A percentile compares a stretch with the other conserved stretches of the same genome.
These are phyloP conservation scores for Lasioglossum albipes DNA, from an alignment of 1,140 invertebrate species.

Conservation along the genomic window DNA sequence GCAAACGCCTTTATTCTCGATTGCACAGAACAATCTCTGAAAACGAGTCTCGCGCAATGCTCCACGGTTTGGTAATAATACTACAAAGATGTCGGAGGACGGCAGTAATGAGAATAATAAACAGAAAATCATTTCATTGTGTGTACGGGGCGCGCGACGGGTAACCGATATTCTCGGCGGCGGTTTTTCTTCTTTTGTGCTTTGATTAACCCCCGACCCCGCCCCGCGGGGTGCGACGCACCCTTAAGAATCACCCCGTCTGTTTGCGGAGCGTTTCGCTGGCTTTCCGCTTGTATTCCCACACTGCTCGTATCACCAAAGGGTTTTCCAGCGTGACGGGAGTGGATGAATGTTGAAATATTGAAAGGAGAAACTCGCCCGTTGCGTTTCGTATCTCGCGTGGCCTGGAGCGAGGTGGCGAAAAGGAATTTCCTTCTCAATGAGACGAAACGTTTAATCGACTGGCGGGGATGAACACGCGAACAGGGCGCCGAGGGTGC, in stretches of 20 bases:
- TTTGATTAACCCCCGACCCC: not conserved
- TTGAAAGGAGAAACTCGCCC: not conserved
- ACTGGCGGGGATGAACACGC: not conserved
- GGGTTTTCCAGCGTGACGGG: not conserved
- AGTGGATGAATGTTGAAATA: conserved; percentile 6
- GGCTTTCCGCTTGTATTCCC: not conserved
- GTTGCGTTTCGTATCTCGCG: not conserved
- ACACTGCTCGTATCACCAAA: not conserved
- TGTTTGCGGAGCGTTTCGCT: not conserved
- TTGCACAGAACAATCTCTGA: no score
- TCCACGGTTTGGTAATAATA: no score
- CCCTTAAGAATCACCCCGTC: not conserved
- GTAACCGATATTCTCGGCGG: no score
- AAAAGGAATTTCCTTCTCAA: not conserved
- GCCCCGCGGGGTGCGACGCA: not conserved
- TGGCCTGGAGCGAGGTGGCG: not conserved
- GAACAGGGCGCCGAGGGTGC: not conserved
- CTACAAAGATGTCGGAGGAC: no score
- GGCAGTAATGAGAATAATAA: no score
- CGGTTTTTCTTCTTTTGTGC: not conserved
- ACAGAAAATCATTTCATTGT: no score
- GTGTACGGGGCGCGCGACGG: no score
- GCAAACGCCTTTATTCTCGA: no score
- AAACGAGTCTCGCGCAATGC: no score
- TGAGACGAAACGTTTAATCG: not conserved